A percentile compares a stretch with the other conserved stretches of the same genome.
Conservation (phyloP, 2,888 invertebrate species). For the Archips crataeganus region DNA sequence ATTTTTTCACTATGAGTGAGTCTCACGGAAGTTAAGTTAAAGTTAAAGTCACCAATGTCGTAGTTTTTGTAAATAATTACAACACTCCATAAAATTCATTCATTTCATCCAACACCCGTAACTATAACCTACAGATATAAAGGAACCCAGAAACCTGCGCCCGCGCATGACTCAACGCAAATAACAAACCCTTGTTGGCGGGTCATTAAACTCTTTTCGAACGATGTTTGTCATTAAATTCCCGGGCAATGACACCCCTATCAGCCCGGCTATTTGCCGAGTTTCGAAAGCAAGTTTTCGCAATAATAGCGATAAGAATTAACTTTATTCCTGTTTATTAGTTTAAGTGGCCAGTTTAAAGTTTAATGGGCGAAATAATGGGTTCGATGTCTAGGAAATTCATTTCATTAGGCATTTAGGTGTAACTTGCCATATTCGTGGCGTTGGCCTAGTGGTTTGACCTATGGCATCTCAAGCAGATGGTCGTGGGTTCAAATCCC, state of each 20-base stretch:
- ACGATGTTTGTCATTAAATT: constrained; percentile 55
- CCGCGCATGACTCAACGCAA: constrained; percentile 45
- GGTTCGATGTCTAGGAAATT: neutral
- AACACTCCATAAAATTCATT: too few relatives aligned
- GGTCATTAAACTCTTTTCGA: constrained; percentile 59
- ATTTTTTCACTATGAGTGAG: too few relatives aligned
- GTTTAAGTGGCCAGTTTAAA: constrained; percentile 34
- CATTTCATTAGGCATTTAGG: neutral
- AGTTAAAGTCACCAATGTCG: too few relatives aligned
- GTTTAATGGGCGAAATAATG: constrained; percentile 10
- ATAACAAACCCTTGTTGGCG: constrained; percentile 55
- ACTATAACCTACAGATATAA: neutral
- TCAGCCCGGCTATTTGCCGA: constrained; percentile 55
- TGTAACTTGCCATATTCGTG: too few relatives aligned
- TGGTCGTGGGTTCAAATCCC: too few relatives aligned
- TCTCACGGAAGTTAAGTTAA: too few relatives aligned
- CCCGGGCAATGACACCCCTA: constrained; percentile 63
- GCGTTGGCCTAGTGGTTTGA: too few relatives aligned
- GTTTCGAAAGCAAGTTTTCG: constrained; percentile 31
- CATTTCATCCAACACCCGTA: neutral
- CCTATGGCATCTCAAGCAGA: too few relatives aligned
- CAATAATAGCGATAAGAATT: constrained; percentile 29
- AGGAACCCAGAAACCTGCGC: constrained; percentile 11
- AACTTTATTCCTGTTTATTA: constrained; percentile 35
- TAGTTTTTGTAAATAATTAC: too few relatives aligned